Percentiles rank a stretch among this genome's conserved stretches.
These are phyloP conservation scores for Leptodactylus fallax DNA, from an alignment of 2,797 vertebrate genomes.

Conservation along the genomic window DNA sequence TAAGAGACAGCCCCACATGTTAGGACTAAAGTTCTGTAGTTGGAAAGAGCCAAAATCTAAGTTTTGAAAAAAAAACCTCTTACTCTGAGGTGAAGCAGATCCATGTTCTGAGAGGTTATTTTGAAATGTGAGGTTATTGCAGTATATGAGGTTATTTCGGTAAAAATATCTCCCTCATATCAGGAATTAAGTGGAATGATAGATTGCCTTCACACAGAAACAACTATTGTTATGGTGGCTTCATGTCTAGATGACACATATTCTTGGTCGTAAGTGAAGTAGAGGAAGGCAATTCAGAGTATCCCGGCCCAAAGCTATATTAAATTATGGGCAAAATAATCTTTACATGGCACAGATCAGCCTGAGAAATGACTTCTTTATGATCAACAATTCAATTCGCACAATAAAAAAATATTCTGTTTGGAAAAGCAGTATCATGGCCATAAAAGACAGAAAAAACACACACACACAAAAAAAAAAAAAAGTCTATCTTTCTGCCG, in stretches of 20 bases:
- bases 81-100: background rate
- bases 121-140: background rate
- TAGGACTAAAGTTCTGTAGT: background rate
- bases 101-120: background rate
- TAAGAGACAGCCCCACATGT: too few species aligned
- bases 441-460: background rate
- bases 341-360: constrained; percentile 18
- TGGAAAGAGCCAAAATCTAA: too few species aligned
- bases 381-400: constrained; percentile 32
- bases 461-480: background rate
- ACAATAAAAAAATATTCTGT: constrained; percentile 16
- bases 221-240: constrained; percentile 18
- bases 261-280: constrained; percentile 5
- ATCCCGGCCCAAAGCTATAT: constrained; percentile 17
- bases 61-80: background rate
- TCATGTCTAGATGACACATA: constrained; percentile 16
- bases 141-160: background rate
- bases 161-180: background rate
- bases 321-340: constrained; percentile 26
- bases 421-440: constrained; percentile 45
- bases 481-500: constrained; percentile 34
- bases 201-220: background rate
- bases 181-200: background rate
- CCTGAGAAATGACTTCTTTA: constrained; percentile 33
- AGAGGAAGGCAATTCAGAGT: constrained; percentile 21